Evolutionary conservation across 1,140 invertebrate species (phyloP).

Genomic region (Lysiphlebus fabarum): DNA sequence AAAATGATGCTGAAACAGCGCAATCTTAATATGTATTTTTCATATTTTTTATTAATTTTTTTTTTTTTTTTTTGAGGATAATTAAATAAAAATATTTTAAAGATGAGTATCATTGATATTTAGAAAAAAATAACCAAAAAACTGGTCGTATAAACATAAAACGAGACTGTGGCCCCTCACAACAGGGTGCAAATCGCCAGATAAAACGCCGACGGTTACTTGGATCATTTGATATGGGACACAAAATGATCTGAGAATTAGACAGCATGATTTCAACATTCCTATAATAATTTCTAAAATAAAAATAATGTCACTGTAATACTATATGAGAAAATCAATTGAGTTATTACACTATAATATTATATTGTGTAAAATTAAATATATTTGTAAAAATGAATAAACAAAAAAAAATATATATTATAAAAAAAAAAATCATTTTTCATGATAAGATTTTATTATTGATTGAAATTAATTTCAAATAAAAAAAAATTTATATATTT

Average conservation of each 20-base stretch:
- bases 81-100: not conserved
- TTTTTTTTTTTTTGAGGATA: not conserved
- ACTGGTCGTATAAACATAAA: not conserved
- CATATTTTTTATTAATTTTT: not conserved
- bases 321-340: not conserved
- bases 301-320: constrained; percentile 1
- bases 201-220: constrained; percentile 24
- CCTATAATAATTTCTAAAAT: constrained; percentile 26
- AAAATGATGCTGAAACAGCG: no score
- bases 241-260: constrained; percentile 43
- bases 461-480: no score
- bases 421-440: no score
- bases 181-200: constrained; percentile 15
- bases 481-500: no score
- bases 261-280: constrained; percentile 50
- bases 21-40: no score
- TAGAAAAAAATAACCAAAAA: not conserved
- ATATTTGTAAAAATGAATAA: no score
- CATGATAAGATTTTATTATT: no score
- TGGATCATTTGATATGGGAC: not conserved
- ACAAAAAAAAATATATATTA: no score
- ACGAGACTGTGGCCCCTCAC: constrained; percentile 36
- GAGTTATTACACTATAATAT: no score
- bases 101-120: constrained; percentile 4
- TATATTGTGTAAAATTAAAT: no score